phyloP scores from a whole-genome alignment of 2,113 vertebrate genomes.

The Theropithecus gelada region DNA sequence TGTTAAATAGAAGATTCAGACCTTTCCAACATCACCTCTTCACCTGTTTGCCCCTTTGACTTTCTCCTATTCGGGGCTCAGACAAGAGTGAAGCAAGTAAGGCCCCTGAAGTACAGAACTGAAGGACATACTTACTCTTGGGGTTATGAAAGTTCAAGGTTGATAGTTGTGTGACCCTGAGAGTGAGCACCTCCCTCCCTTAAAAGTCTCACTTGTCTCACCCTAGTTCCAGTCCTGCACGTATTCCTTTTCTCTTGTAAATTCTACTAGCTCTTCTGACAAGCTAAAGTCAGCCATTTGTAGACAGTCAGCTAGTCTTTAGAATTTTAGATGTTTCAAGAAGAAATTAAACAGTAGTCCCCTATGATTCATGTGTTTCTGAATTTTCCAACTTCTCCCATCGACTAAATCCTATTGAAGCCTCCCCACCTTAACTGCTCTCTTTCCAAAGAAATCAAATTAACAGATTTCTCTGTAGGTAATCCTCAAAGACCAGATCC shows the following conservation, averaged over 20 bases:
- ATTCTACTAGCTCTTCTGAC: not conserved
- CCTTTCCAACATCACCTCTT: not conserved
- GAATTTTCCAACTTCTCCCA: not conserved
- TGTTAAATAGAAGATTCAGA: not conserved
- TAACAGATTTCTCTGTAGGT: not conserved
- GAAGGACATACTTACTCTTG: not conserved
- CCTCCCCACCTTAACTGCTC: not conserved
- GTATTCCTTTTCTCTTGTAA: not conserved
- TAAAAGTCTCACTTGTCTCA: not conserved
- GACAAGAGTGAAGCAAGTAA: not conserved
- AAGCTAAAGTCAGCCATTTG: not conserved
- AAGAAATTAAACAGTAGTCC: not conserved
- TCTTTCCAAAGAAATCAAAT: not conserved
- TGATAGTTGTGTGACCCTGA: not conserved
- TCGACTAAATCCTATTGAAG: not conserved
- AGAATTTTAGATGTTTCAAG: not conserved
- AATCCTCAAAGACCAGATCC: not conserved
- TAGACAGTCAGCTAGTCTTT: not conserved
- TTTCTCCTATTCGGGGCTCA: not conserved
- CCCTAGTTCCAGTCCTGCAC: not conserved
- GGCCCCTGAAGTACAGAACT: not conserved
- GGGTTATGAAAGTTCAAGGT: not conserved
- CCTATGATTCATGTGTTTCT: not conserved
- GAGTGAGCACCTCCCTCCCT: not conserved
- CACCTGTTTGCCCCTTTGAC: not conserved